These are phyloP conservation scores for Drosophila phalerata DNA, from an alignment of 2,888 invertebrate genomes.

Conservation along the genomic window DNA sequence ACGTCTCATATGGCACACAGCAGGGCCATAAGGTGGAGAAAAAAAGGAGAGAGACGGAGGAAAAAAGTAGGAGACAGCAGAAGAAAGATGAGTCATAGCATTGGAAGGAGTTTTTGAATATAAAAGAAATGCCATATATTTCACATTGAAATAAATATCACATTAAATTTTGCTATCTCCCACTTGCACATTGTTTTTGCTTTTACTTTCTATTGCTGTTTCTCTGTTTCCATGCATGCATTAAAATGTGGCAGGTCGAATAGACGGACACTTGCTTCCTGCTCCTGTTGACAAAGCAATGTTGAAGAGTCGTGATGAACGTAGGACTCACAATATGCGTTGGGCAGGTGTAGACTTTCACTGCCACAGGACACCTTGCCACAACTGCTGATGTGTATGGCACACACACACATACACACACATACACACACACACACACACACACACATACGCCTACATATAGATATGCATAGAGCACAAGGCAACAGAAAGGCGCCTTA, in stretches of 20 bases:
- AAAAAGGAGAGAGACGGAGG: no score
- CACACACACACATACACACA: conserved; percentile 1
- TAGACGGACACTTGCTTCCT: neutral
- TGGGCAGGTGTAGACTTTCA: conserved; percentile 48
- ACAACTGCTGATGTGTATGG: conserved; percentile 13
- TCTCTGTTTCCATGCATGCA: conserved; percentile 7
- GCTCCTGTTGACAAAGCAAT: neutral
- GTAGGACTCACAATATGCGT: neutral
- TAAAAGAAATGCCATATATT: conserved; percentile 24
- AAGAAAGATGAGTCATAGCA: neutral
- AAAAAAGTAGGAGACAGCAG: neutral
- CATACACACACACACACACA: neutral
- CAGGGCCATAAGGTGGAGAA: neutral
- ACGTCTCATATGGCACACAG: conserved; percentile 16
- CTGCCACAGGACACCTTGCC: conserved; percentile 36
- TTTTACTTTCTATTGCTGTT: neutral
- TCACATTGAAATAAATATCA: conserved; percentile 18
- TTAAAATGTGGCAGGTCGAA: conserved; percentile 27
- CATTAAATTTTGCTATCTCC: conserved; percentile 1
- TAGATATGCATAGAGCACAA: neutral
- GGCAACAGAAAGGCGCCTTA: conserved; percentile 29
- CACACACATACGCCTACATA: neutral
- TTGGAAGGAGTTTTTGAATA: conserved; percentile 13
- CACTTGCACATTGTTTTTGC: neutral
- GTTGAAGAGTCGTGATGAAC: neutral